Evolutionary conservation across 1,140 invertebrate genomes (phyloP).

Genomic region (Helicorthomorpha holstii): DNA sequence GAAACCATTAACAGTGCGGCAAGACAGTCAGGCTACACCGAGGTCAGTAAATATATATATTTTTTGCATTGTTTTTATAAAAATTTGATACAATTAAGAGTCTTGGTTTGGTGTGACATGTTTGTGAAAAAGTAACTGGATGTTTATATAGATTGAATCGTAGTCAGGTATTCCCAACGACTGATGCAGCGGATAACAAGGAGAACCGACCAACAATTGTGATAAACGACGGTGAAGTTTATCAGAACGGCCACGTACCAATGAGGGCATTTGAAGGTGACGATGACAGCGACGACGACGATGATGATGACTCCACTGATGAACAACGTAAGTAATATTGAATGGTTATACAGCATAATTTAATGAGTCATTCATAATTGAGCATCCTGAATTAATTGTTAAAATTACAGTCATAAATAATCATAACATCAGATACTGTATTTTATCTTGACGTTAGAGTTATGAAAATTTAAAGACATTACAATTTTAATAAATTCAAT

Average conservation of each 20-base stretch:
- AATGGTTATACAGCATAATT: no score
- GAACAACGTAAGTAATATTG: background rate
- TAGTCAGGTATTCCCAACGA: background rate
- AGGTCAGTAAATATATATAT: background rate
- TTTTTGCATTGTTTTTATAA: background rate
- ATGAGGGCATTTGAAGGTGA: background rate
- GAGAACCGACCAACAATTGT: background rate
- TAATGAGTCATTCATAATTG: no score
- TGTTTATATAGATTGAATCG: background rate
- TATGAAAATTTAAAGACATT: no score
- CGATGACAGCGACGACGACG: constrained; percentile 37
- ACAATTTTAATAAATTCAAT: no score
- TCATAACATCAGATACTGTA: no score
- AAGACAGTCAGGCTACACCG: background rate
- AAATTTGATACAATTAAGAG: background rate
- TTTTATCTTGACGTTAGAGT: no score
- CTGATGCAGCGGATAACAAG: background rate
- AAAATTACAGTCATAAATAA: no score
- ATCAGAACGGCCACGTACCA: background rate
- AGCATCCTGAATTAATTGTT: no score
- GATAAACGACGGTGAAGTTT: background rate
- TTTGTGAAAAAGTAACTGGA: background rate
- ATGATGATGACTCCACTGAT: constrained; percentile 32
- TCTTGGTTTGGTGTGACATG: background rate
- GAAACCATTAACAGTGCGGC: background rate